Conservation (phyloP, 2,797 vertebrate species). For the Nannoperca australis region DNA sequence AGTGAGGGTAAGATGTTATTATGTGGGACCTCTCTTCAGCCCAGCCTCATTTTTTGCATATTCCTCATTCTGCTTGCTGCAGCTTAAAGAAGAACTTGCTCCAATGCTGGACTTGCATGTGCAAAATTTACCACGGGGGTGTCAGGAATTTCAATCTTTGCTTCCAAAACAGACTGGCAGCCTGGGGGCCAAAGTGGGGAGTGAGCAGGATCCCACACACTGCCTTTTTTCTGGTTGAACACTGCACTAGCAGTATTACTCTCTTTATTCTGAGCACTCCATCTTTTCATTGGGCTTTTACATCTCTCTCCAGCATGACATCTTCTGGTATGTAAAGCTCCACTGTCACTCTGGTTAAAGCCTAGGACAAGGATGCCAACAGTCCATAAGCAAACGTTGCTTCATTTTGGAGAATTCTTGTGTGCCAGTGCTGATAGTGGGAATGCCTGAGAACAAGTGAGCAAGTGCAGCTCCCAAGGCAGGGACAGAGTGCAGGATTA, state of each 20-base stretch:
- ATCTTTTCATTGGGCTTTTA: conserved; percentile 28
- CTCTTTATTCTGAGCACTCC: conserved; percentile 17
- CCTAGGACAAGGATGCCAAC: conserved; percentile 71
- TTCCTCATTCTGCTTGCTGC: conserved; percentile 72
- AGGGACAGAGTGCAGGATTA: conserved; percentile 79
- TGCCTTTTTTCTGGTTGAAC: conserved; percentile 18
- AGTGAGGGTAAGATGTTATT: conserved; percentile 65
- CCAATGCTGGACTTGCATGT: conserved; percentile 79
- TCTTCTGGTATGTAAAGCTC: conserved; percentile 52
- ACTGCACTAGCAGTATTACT: conserved; percentile 34
- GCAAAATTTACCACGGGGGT: conserved; percentile 90
- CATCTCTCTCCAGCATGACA: conserved; percentile 17
- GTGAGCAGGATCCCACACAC: conserved; percentile 52
- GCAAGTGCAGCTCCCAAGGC: conserved; percentile 55
- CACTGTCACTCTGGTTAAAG: conserved; percentile 19
- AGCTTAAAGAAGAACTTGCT: conserved; percentile 66
- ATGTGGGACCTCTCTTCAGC: conserved; percentile 61
- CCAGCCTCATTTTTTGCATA: conserved; percentile 71
- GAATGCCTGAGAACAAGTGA: conserved; percentile 79
- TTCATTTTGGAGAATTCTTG: conserved; percentile 67
- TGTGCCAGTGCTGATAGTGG: conserved; percentile 57
- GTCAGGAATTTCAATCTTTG: conserved; percentile 96
- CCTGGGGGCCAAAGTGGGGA: conserved; percentile 65
- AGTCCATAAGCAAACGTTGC: conserved; percentile 55
- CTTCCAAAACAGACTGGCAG: conserved; percentile 87